phyloP scores from a whole-genome alignment of 2,888 invertebrate species.

The Drosophila falleni region DNA sequence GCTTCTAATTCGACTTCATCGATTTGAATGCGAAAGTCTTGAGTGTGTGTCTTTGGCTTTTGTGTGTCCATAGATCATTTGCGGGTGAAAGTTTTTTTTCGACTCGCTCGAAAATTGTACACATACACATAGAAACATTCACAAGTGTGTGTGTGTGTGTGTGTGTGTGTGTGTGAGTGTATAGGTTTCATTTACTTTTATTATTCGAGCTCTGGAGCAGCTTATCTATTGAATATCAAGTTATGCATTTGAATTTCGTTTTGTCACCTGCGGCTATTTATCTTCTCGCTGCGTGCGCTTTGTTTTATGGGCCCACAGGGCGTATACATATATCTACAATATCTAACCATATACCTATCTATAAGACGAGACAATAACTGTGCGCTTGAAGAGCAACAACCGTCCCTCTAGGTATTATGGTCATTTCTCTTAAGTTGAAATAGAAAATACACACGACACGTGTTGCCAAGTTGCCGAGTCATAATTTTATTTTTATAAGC shows the following conservation, averaged over 20 bases:
- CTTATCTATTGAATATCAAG: slow-evolving; percentile 81
- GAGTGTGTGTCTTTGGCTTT: slow-evolving; percentile 47
- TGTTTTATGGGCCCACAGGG: slow-evolving; percentile 61
- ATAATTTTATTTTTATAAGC: slow-evolving; percentile 77
- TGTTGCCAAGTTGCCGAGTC: slow-evolving; percentile 74
- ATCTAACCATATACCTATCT: background rate
- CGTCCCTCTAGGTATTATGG: slow-evolving; percentile 2
- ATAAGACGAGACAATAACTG: slow-evolving; percentile 16
- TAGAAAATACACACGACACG: slow-evolving; percentile 67
- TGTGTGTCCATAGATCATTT: slow-evolving; percentile 70
- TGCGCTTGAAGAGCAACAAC: slow-evolving; percentile 32
- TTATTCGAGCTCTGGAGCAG: slow-evolving; percentile 63
- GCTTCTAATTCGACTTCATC: slow-evolving; percentile 40
- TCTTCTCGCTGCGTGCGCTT: slow-evolving; percentile 47
- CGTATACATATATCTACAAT: slow-evolving; percentile 31
- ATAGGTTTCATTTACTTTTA: slow-evolving; percentile 72
- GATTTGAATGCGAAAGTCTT: slow-evolving; percentile 65
- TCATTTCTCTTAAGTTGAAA: slow-evolving; percentile 35
- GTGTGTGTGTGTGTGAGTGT: slow-evolving; percentile 47
- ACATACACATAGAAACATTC: slow-evolving; percentile 3
- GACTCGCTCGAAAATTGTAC: slow-evolving; percentile 52
- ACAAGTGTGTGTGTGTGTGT: slow-evolving; percentile 7
- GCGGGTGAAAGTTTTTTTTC: slow-evolving; percentile 75
- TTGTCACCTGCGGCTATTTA: slow-evolving; percentile 78
- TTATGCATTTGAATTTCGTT: slow-evolving; percentile 76